Evolutionary conservation across 2,113 vertebrate genomes (phyloP), one percentile per base, ranked within the genome.

Genomic region (Lutjanus erythropterus): DNA sequence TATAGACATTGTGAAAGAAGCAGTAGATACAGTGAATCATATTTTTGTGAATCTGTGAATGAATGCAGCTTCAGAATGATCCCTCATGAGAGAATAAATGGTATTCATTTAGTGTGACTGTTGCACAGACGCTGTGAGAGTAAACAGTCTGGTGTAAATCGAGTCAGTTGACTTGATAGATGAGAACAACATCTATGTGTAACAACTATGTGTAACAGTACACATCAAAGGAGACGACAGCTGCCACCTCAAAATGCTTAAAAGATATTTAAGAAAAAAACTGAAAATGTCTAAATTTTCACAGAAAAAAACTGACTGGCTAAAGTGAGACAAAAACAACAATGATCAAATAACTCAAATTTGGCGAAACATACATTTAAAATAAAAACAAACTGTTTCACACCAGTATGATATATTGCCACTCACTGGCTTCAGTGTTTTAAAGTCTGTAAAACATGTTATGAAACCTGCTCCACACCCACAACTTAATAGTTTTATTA

Each of bases 341-440:
- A 37, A 9, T 9, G 37, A 15, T 10, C 21, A 23, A 37, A n/a
- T 19, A 3, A 56, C 5, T 16, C 3, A 16, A 47, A 11, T 59
- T 6, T 47, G 52, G n/a, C 7, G 2, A 12, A 35, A 59, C 3
- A n/a, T n/a, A n/a, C n/a, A n/a, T n/a, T n/a, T n/a, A n/a, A n/a
- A n/a, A n/a, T n/a, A n/a, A n/a, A n/a, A n/a, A n/a, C n/a, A n/a
- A 11, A 0, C 18, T 4, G 1, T 5, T 23, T 31, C 16, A 52
- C 12, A 21, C 6, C 5, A 10, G 39, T 18, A 25, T 14, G 25
- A 61, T 31, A 37, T 67, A 29, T 29, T 72, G 70, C 62, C 55
- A 8, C 27, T 68, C 39, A 9, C 9, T 58, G 33, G 41, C 66
- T 75, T 50, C 8, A 39, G 53, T 9, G 39, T 19, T 72, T 42